Evolutionary conservation across 1,140 invertebrate species (phyloP), one percentile per base, ranked within the genome.

Genomic region (Monochamus saltuarius): DNA sequence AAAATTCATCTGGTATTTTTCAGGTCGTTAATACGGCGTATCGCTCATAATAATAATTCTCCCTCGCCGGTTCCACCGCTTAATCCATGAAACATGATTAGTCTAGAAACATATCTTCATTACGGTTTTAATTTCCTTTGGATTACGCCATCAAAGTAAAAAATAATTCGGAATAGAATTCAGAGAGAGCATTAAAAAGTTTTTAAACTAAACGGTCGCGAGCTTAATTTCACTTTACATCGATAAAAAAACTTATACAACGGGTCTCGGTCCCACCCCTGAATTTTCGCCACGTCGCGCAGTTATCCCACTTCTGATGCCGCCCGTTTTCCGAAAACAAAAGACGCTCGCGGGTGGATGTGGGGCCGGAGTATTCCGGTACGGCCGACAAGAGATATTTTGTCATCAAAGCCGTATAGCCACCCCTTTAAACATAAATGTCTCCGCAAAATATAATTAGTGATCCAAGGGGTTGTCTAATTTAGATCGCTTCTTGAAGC

Each of bases 41-140:
- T 29, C 2, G 22, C 22, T 29, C 49, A 51, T 37, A 51, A 51
- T 51, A 51, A 51, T 51, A 51, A 51, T 51, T 51, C 49, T 11
- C 35, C 35, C 49, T 51, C n/a, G 29, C 16, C 29, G 16, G 16
- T 49, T 49, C 22, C 29, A 14, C 9, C 49, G n/a, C 29, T 51
- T 51, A 51, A 51, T 51, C 36, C 38, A 19, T 54, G 51, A 54
- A 54, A 54, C 39, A 40, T 54, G 17, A 22, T 54, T 13, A 38
- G 37, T 39, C 51, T 54, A 39, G 51, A 54, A 54, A 54, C 61
- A 63, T 63, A 63, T 63, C 53, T 58, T 63, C 61, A 59, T 63
- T 63, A 63, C 50, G 56, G 49, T 58, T 63, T 59, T 63, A 63
- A 63, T 63, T 63, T 63, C 61, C 61, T 63, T 63, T 55, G 53